Evolutionary conservation across 2,113 vertebrate genomes (phyloP), one percentile per base, ranked within the genome.

Genomic region (Indicator maculatus): DNA sequence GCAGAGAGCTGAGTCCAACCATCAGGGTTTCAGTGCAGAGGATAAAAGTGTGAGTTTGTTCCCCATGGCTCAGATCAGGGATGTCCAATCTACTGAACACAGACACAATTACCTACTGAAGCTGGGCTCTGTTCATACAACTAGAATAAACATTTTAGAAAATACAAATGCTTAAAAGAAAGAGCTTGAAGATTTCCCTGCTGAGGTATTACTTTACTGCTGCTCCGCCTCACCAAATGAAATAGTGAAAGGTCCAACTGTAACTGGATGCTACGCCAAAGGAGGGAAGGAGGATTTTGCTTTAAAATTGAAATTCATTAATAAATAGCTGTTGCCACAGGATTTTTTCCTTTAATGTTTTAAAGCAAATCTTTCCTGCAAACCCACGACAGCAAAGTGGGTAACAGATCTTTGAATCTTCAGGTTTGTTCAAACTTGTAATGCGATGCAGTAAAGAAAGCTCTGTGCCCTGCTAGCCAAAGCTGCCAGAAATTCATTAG

Each of bases 141-240:
- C 38, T 76, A 75, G 71, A 90, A 75, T 73, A 84, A 44, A 73
- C 26, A 53, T 66, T 94, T 90, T 16, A 95, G 83, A 88, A 86
- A 83, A 80, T 45, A 66, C 8, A 88, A 77, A 66, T 56, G 82
- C 79, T 80, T 90, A 24, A 74, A 88, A 60, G 52, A 80, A 76
- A 39, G 67, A 84, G 66, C 75, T 69, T 77, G 59, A 71, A 88
- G 71, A 88, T 92, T 81, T 93, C 85, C 78, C 70, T 81, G 17
- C 59, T 88, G 70, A 73, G 60, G 52, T 86, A 83, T 94, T 66
- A 20, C 41, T 74, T 89, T 88, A 66, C 80, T 88, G 60, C 67
- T 53, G 21, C 78, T 85, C 60, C 89, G 53, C 36, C 70, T 52
- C 72, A 47, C 30, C 53, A 67, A 91, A 76, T 66, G 58, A 63